These are phyloP conservation scores for Chromoteleia sp. DNA, from an alignment of 2,888 invertebrate species.

Conservation along the genomic window DNA sequence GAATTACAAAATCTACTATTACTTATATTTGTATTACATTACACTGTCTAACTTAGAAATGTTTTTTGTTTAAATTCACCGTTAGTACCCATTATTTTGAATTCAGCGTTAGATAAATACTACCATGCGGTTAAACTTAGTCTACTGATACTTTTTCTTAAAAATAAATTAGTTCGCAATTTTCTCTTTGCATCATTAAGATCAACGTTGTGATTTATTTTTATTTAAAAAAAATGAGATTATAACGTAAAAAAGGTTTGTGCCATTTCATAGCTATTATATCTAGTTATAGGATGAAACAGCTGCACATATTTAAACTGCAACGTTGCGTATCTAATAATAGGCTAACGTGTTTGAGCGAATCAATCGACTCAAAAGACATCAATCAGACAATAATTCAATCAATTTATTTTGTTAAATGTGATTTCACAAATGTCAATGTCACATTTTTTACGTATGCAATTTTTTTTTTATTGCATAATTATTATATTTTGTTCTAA, in stretches of 20 bases:
- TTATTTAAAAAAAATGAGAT: slow-evolving; percentile 5
- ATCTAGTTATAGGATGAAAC: background rate
- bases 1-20: background rate
- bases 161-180: slow-evolving; percentile 5
- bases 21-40: too few relatives aligned
- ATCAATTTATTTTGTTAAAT: slow-evolving; percentile 55
- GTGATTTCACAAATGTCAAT: slow-evolving; percentile 54
- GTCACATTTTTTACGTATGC: slow-evolving; percentile 23
- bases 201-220: background rate
- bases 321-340: slow-evolving; percentile 42
- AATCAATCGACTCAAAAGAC: slow-evolving; percentile 53
- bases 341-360: slow-evolving; percentile 54
- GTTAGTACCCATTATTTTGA: too few relatives aligned
- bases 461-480: background rate
- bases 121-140: background rate
- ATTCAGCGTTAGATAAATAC: background rate
- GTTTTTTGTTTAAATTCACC: too few relatives aligned
- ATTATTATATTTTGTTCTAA: slow-evolving; percentile 3
- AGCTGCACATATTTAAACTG: slow-evolving; percentile 12
- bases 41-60: too few relatives aligned
- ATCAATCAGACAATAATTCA: slow-evolving; percentile 59
- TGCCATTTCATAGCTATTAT: background rate
- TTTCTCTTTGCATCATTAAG: background rate
- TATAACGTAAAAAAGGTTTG: background rate
- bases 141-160: background rate